Evolutionary conservation across 2,888 invertebrate species (phyloP), one percentile per base, ranked within the genome.

Genomic region (Hydropsyche betteni): DNA sequence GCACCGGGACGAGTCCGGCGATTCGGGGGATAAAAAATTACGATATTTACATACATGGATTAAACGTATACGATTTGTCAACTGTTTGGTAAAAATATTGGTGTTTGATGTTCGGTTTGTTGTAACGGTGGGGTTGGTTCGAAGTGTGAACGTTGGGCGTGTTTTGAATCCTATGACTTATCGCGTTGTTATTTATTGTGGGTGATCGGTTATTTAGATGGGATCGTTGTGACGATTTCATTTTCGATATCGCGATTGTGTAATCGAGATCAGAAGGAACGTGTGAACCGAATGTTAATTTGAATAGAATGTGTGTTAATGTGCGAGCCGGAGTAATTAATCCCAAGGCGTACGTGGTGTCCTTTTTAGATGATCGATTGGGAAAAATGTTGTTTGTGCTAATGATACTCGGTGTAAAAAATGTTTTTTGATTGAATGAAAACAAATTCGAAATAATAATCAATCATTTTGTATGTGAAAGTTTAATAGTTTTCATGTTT

Each of bases 41-140:
- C 33, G 16, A 12, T 70, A 51, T 70, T 51, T 70, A 70, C 51
- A 69, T 69, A 44, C 44, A 34, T 70, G 51, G 24, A 70, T 53
- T 36, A 24, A 16, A 70, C 52, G 52, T 14, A 51, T 12, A 8
- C 70, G 52, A 70, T 70, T 70, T 51, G 50, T 70, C 53, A 70
- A 16, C 33, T 52, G 16, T 12, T 24, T 16, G 8, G 55, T 44
- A 8, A 44, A 44, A 44, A 44, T 44, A 44, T 8, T 10, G 44
- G 24, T 24, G 24, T 24, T 44, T 44, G 44, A 44, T 44, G 10
- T 44, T 44, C 44, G 44, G 10, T 44, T 44, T 44, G 44, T 44
- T 7, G 7, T 44, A 44, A 7, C 5, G 5, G 7, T 44, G 7
- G 44, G 6, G 10, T 44, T 44, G 6, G 44, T 44, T 44, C 3